phyloP scores from a whole-genome alignment of 1,140 invertebrate genomes.

The Drosophila auraria region DNA sequence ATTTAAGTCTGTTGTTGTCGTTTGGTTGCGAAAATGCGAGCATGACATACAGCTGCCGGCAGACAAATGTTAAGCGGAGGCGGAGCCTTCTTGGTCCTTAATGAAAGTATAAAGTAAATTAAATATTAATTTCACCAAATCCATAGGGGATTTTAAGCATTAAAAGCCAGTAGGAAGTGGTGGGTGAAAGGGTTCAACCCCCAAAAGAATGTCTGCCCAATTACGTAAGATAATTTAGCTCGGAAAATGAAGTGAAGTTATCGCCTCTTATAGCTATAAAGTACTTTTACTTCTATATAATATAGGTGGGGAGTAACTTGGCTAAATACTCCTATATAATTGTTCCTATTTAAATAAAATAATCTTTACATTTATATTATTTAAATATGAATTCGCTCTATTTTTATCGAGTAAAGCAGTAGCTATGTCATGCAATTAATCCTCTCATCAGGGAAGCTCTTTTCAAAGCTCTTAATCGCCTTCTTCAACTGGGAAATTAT shows the following conservation, averaged over 20 bases:
- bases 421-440: background rate
- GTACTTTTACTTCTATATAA: too few species aligned
- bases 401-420: too few species aligned
- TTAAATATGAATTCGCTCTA: too few species aligned
- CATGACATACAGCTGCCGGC: constrained; percentile 65
- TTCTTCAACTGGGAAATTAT: constrained; percentile 7
- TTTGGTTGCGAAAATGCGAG: constrained; percentile 76
- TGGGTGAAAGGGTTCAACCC: constrained; percentile 5
- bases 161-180: constrained; percentile 8
- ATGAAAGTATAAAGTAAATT: constrained; percentile 66
- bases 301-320: too few species aligned
- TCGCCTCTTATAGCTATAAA: too few species aligned
- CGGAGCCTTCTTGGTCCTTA: constrained; percentile 16
- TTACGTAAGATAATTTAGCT: constrained; percentile 5
- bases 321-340: too few species aligned
- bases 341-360: too few species aligned
- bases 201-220: constrained; percentile 3
- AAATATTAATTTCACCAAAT: constrained; percentile 64
- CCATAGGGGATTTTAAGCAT: background rate
- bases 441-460: background rate
- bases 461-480: constrained; percentile 17
- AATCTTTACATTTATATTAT: too few species aligned
- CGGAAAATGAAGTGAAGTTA: background rate
- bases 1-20: constrained; percentile 76
- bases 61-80: constrained; percentile 62